Evolutionary conservation across 2,113 vertebrate species (phyloP).

Genomic region (Pseudorhombus dupliciocellatus): DNA sequence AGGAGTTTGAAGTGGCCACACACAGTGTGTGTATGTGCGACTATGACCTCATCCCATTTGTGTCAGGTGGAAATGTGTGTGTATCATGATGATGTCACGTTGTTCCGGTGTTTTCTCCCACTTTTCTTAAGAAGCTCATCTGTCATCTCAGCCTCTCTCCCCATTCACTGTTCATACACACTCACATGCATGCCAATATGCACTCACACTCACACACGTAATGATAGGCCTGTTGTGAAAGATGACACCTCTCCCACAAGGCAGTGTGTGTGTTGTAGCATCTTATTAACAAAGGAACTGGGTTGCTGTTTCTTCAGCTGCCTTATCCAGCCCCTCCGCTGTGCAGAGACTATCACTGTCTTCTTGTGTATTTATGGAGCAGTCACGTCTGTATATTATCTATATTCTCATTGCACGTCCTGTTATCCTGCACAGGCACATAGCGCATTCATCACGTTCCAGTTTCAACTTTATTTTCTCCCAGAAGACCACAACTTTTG

Average conservation of each 20-base stretch:
- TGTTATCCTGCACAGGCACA: background rate
- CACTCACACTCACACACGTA: background rate
- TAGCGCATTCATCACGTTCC: slow-evolving; percentile 22
- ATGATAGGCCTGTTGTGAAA: slow-evolving; percentile 33
- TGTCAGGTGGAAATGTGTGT: slow-evolving; percentile 12
- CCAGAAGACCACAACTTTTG: slow-evolving; percentile 4
- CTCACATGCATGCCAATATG: background rate
- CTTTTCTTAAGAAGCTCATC: slow-evolving; percentile 38
- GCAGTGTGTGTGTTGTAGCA: slow-evolving; percentile 9
- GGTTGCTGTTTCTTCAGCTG: slow-evolving; percentile 23
- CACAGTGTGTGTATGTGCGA: slow-evolving; percentile 3
- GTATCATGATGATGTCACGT: slow-evolving; percentile 46
- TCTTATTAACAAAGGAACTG: slow-evolving; percentile 40
- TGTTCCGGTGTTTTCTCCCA: slow-evolving; percentile 35
- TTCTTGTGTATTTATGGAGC: slow-evolving; percentile 27
- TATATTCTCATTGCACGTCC: slow-evolving; percentile 3
- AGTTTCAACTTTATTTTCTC: slow-evolving; percentile 2
- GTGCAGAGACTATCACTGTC: slow-evolving; percentile 22
- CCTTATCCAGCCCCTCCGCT: slow-evolving; percentile 29
- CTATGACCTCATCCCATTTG: slow-evolving; percentile 46
- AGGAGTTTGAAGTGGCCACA: background rate
- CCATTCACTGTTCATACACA: background rate
- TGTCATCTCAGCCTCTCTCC: slow-evolving; percentile 12
- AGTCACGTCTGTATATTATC: slow-evolving; percentile 12
- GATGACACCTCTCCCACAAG: slow-evolving; percentile 31